Evolutionary conservation across 2,888 invertebrate genomes (phyloP), one percentile per base, ranked within the genome.

Genomic region (Rhamphomyia laevipes): DNA sequence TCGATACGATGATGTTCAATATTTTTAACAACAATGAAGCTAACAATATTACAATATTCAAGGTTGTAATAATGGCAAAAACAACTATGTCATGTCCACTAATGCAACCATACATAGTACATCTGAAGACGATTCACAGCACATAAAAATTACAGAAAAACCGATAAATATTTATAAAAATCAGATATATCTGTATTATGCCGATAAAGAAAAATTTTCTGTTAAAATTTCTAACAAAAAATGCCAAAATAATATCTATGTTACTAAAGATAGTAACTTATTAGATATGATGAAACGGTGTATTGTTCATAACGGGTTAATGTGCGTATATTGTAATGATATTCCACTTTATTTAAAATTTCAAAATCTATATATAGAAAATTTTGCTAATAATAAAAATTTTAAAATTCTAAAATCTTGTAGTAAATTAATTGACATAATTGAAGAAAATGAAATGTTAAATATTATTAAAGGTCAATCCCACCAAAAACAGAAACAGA

Each of bases 321-420:
- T n/a, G n/a, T n/a, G n/a, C n/a, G n/a, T n/a, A n/a, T 53, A 42
- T 46, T 52, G 51, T 18, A n/a, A 44, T n/a, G 27, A 50, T 40
- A 30, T n/a, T 6, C 12, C 43, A 42, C 23, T 33, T 18, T 52
- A 49, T 37, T 12, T 38, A 38, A 12, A 47, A 27, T 13, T 52
- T 21, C 53, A 51, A 44, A 38, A 52, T 30, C 16, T 31, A 5
- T 17, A n/a, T n/a, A 37, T 46, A n/a, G 40, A 49, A 45, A 47
- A 49, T 43, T 52, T 53, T 44, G 27, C 44, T 13, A 17, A 33
- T 7, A 44, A 44, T 30, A 44, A 33, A 33, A 31, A 18, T 2
- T 13, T 33, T 2, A 15, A 33, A 33, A 35, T 35, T 13, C 7
- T 35, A 35, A 35, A n/a, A 13, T 35, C 12, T n/a, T n/a, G 35